Evolutionary conservation across 1,140 invertebrate genomes (phyloP), one percentile per base, ranked within the genome.

Genomic region (Antheraea mylitta): DNA sequence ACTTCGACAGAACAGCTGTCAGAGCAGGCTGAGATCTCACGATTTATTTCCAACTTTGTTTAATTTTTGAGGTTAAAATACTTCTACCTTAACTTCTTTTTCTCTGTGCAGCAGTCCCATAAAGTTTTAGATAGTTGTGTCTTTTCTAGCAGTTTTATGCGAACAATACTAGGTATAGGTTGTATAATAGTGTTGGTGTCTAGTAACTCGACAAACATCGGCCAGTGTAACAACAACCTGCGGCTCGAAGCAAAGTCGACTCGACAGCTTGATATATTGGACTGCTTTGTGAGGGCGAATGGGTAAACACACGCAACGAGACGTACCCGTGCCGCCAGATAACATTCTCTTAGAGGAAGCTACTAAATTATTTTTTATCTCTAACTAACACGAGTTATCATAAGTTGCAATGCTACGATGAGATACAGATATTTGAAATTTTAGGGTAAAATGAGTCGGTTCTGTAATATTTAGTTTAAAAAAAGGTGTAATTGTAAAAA

Each of bases 191-290:
- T 58, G 65, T 58, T 80, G 67, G 78, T 74, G 67, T 76, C 74
- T 74, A 72, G 80, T 80, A 78, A 79, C 78, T 80, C 82, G 83
- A 86, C 82, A 87, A 85, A 81, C 83, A 85, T 76, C 67, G 76
- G 76, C 76, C 81, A 79, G 71, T 83, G 82, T 85, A 83, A 71
- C 75, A 75, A 86, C 80, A 80, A 82, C 77, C 83, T 77, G 81
- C 77, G 78, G 77, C 73, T 80, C 73, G 71, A 72, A 64, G 79
- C 72, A 80, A 79, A 82, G 81, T 81, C 77, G 76, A 83, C 76
- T 72, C 82, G 87, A 83, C 89, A 85, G 84, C 80, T 88, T 89
- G 85, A 91, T 91, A 90, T 88, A 90, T 89, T 85, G 80, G 76
- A 73, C 81, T 85, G 83, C 85, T 87, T 89, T 89, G 82, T 84